Evolutionary conservation across 2,888 invertebrate genomes (phyloP), one percentile per base, ranked within the genome.

Genomic region (Ferdinandea cuprea): DNA sequence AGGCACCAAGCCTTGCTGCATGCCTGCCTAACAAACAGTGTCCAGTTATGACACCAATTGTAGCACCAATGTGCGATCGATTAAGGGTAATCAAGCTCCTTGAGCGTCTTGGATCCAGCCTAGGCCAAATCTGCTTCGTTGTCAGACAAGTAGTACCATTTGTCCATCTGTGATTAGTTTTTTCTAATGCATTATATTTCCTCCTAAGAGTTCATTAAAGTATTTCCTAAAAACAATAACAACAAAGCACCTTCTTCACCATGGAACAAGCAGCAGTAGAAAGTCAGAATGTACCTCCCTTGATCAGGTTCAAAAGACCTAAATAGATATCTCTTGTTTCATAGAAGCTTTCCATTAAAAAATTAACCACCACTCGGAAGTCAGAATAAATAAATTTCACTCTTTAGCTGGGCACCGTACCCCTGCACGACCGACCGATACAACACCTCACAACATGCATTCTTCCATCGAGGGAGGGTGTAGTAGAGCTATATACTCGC

Each of bases 281-380:
- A n/a, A n/a, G n/a, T n/a, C n/a, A n/a, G n/a, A n/a, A n/a, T n/a
- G n/a, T 19, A 21, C 30, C 37, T 32, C 69, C 28, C 46, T 52
- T 69, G n/a, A 77, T 71, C 56, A 77, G 56, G 77, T 71, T 77
- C 71, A 63, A 40, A 15, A 25, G 71, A 66, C 66, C 59, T 79
- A 66, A 72, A 72, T 72, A 79, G 56, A 72, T 54, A 28, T 30
- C 42, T 40, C 42, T 44, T 63, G 50, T 71, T 71, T 35, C 44
- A 59, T 52, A 71, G 65, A 77, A 81, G 71, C 40, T 58, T 83
- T 83, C 83, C 83, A 83, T 83, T 83, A 83, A 83, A 83, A 83
- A 83, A 83, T 78, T 78, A 83, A 72, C 78, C 78, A 73, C 78
- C 72, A 68, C 56, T 68, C 68, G 78, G 72, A 68, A 71, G 72